Evolutionary conservation across 2,113 vertebrate genomes (phyloP), one percentile per base, ranked within the genome.

Genomic region (Lampris incognitus): DNA sequence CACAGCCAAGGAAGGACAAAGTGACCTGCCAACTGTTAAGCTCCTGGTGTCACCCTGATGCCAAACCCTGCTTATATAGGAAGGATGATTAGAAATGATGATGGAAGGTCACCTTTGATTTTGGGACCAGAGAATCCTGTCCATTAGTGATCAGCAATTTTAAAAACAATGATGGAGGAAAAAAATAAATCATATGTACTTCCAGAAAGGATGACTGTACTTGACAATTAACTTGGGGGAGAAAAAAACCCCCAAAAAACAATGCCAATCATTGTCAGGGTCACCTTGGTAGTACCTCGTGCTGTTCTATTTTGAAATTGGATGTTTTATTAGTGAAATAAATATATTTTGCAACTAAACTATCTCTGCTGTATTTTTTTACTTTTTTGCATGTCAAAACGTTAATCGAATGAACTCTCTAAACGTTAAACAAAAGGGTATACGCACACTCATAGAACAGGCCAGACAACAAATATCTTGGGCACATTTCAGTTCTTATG

Each of bases 321-420:
- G 76, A 83, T 10, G 41, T 90, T 93, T 90, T 89, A 87, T 70
- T 79, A 88, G 81, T 87, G 56, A 40, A 94, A 90, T 92, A 94
- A 93, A 94, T 87, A 78, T 92, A 92, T 93, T 93, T 92, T 93
- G 91, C 82, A 85, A 92, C 76, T 54, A 74, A 72, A 3, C 13
- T 66, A 46, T 66, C 41, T 66, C 58, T 65, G 41, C 41, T 76
- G 52, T 77, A n/a, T 51, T 72, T 44, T 49, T 72, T 37, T 67
- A 37, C 39, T 9, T 37, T 62, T 10, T 57, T 39, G 2, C 1
- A 39, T 61, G 3, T 61, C 4, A 2, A 39, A 36, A 3, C 57
- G 38, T 3, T 9, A 9, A 38, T 58, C 9, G 10, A 54, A 11
- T 54, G 9, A 46, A 46, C 44, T 46, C 44, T 46, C 24, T 24